phyloP scores from a whole-genome alignment of 2,797 vertebrate species.

The Salarias fasciatus region DNA sequence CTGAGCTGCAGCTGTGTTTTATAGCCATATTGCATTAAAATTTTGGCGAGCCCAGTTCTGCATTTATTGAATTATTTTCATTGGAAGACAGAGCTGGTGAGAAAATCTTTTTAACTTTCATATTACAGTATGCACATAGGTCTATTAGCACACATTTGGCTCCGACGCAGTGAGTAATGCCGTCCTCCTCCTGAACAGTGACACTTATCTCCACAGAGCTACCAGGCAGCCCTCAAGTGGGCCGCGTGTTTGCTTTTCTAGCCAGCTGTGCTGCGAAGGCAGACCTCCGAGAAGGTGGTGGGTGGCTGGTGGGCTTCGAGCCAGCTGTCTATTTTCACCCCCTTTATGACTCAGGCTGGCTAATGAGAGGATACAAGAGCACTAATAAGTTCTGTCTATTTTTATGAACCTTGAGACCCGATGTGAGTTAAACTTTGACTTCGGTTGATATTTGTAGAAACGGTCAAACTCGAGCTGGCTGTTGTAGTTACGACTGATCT shows the following conservation, averaged over 20 bases:
- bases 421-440: constrained; percentile 20
- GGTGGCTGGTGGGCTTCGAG: constrained; percentile 46
- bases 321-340: constrained; percentile 59
- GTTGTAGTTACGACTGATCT: background rate
- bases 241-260: constrained; percentile 56
- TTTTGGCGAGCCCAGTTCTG: background rate
- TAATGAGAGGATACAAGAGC: constrained; percentile 55
- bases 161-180: background rate
- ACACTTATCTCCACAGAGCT: constrained; percentile 24
- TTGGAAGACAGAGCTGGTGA: background rate
- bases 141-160: background rate
- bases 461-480: constrained; percentile 2
- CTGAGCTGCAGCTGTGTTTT: constrained; percentile 3
- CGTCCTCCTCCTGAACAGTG: background rate
- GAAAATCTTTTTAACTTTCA: background rate
- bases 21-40: background rate
- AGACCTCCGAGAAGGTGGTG: constrained; percentile 69
- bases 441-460: constrained; percentile 21
- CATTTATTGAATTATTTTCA: background rate
- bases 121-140: background rate
- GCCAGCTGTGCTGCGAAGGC: constrained; percentile 65
- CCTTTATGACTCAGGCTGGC: constrained; percentile 49
- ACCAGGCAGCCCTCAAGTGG: constrained; percentile 45
- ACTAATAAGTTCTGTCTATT: constrained; percentile 35
- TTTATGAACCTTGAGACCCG: constrained; percentile 13